Evolutionary conservation across 2,888 invertebrate species (phyloP).

Genomic region (Andrena hattorfiana): DNA sequence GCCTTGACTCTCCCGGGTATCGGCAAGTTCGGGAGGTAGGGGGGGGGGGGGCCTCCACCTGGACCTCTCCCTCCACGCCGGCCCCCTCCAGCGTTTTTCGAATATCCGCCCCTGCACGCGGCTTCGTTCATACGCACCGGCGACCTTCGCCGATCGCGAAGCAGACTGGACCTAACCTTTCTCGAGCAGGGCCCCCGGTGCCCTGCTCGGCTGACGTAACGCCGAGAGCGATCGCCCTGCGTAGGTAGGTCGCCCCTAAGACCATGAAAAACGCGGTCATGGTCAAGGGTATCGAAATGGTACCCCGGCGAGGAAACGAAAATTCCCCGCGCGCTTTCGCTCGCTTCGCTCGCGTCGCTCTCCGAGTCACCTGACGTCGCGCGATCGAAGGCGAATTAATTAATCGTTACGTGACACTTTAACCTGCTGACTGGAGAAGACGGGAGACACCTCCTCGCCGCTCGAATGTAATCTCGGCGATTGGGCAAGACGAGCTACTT

Average conservation of each 20-base stretch:
- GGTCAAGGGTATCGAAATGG: conserved; percentile 65
- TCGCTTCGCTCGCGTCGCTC: background rate
- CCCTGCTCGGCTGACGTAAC: conserved; percentile 66
- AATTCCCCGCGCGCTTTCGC: conserved; percentile 28
- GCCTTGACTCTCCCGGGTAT: conserved; percentile 76
- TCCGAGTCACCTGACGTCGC: background rate
- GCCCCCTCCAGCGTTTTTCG: conserved; percentile 45
- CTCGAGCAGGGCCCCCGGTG: conserved; percentile 58
- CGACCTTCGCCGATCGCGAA: conserved; percentile 57
- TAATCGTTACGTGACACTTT: background rate
- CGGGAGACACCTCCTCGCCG: too few relatives aligned
- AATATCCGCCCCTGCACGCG: conserved; percentile 53
- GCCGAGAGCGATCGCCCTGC: conserved; percentile 58
- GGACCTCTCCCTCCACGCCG: conserved; percentile 31
- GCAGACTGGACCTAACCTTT: conserved; percentile 56
- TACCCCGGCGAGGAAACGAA: conserved; percentile 35
- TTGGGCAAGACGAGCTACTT: too few relatives aligned
- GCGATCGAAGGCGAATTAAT: background rate
- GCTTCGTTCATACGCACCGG: conserved; percentile 53
- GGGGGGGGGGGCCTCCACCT: conserved; percentile 23
- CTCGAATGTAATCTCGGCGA: too few relatives aligned
- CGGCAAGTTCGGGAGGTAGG: conserved; percentile 44
- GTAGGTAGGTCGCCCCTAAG: conserved; percentile 52
- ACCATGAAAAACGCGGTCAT: conserved; percentile 72
- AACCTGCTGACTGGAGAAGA: background rate